These are phyloP conservation scores for Linhomoeus sp. DNA, from an alignment of 2,888 invertebrate species.

Conservation along the genomic window DNA sequence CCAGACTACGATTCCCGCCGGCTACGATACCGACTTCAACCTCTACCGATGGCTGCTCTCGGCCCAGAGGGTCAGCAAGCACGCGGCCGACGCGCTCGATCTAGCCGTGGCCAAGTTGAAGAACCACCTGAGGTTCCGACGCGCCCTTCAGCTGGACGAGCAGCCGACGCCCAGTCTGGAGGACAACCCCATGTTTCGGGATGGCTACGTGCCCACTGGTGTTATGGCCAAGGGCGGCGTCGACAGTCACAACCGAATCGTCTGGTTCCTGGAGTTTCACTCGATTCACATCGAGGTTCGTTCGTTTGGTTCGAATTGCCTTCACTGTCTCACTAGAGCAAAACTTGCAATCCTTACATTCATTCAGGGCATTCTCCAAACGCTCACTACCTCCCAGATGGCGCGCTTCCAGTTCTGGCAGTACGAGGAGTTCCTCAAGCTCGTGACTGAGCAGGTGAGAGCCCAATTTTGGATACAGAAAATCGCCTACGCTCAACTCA, in stretches of 20 bases:
- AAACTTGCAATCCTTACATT: too few species aligned
- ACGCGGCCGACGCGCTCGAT: neutral
- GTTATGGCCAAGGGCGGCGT: slow-evolving; percentile 9
- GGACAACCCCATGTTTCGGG: slow-evolving; percentile 20
- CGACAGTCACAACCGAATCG: slow-evolving; percentile 17
- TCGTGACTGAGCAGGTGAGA: slow-evolving; percentile 18
- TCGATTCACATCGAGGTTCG: slow-evolving; percentile 21
- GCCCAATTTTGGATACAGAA: neutral
- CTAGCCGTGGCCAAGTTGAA: too few species aligned
- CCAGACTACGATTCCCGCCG: neutral
- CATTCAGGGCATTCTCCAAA: slow-evolving; percentile 21
- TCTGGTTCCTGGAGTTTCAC: slow-evolving; percentile 25
- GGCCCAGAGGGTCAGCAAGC: slow-evolving; percentile 14
- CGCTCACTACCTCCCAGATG: slow-evolving; percentile 17
- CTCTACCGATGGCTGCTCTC: slow-evolving; percentile 23
- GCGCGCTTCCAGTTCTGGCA: slow-evolving; percentile 24
- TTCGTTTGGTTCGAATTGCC: too few species aligned
- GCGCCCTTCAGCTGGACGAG: slow-evolving; percentile 1
- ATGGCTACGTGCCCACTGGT: slow-evolving; percentile 19
- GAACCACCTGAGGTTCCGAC: neutral
- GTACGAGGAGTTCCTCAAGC: slow-evolving; percentile 22
- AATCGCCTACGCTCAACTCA: too few species aligned
- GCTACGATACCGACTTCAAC: slow-evolving; percentile 27
- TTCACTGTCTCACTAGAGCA: too few species aligned
- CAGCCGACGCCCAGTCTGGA: slow-evolving; percentile 14